Evolutionary conservation across 2,113 vertebrate species (phyloP), one percentile per base, ranked within the genome.

Genomic region (Tragelaphus buxtoni): DNA sequence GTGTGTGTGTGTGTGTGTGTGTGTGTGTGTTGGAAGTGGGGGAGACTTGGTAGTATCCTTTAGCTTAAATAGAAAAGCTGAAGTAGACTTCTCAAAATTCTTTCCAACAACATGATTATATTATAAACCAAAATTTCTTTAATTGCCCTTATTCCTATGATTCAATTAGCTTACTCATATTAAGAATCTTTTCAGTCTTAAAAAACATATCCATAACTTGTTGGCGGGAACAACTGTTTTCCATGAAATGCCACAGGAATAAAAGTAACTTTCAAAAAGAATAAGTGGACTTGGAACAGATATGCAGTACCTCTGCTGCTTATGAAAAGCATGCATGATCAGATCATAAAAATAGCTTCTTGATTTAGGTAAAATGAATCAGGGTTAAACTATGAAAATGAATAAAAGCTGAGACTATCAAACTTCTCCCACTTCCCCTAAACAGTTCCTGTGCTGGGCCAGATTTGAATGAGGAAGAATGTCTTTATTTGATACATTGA

Each of bases 191-290:
- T 96, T 92, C 51, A 76, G 77, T 94, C 35, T 63, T 83, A 79
- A 94, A 49, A 77, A 94, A 91, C 82, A 77, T 69, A 77, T 69
- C 72, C 81, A 88, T 2, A 96, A 76, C 30, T 94, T 74, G 47
- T 98, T 98, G 98, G 98, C 96, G 91, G 20, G 51, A 93, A 83
- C 24, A 95, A 97, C 39, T 94, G 90, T 97, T 97, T 98, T 98
- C 97, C 92, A 97, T 96, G 88, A 97, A 96, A 97, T 97, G 76
- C 89, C 91, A 96, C 72, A 79, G 95, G 88, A 61, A 61, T 84
- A 61, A 61, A 87, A 88, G 88, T 39, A 96, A 76, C 80, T 95
- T 97, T 97, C 80, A 88, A 96, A 80, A 96, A 88, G 85, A 95
- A 93, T 81, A 97, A 96, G n/a, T 97, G 90, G 81, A 95, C 81